Evolutionary conservation across 2,113 vertebrate genomes (phyloP).

Genomic region (Apteryx owenii): DNA sequence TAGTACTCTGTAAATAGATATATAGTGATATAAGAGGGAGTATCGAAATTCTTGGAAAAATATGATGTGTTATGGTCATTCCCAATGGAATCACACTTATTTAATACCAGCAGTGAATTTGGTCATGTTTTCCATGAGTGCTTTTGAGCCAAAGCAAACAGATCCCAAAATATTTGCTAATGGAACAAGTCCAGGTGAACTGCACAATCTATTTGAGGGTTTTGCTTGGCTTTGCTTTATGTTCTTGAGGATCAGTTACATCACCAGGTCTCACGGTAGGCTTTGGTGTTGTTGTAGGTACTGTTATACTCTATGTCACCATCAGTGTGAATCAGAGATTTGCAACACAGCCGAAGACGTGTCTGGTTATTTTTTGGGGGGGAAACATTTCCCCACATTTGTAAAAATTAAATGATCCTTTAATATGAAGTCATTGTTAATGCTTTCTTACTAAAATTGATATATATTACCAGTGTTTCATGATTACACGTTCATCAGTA

Average conservation of each 20-base stretch:
- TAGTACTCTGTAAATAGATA: not conserved
- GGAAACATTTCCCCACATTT: accelerated
- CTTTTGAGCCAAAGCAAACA: slow-evolving; percentile 36
- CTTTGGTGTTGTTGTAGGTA: not conserved
- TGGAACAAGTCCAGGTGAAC: slow-evolving; percentile 17
- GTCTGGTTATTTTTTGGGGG: not conserved
- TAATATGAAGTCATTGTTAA: not conserved
- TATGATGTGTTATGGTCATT: not conserved
- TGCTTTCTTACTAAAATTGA: not conserved
- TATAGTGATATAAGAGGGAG: not conserved
- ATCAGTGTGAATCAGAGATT: not conserved
- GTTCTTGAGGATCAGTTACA: not conserved
- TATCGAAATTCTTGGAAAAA: not conserved
- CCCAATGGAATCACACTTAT: slow-evolving; percentile 44
- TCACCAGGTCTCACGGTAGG: not conserved
- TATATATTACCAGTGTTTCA: not conserved
- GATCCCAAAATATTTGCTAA: not conserved
- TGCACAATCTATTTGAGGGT: not conserved
- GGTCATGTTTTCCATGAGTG: not conserved
- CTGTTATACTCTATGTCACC: not conserved
- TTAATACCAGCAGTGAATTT: slow-evolving; percentile 38
- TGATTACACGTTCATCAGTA: not conserved
- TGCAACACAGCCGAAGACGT: not conserved
- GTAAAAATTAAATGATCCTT: not conserved
- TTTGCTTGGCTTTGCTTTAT: not conserved